Percentiles rank a stretch among this genome's conserved stretches.
These are phyloP conservation scores for Leptarthrus brevirostris DNA, from an alignment of 2,888 invertebrate species.

Conservation along the genomic window DNA sequence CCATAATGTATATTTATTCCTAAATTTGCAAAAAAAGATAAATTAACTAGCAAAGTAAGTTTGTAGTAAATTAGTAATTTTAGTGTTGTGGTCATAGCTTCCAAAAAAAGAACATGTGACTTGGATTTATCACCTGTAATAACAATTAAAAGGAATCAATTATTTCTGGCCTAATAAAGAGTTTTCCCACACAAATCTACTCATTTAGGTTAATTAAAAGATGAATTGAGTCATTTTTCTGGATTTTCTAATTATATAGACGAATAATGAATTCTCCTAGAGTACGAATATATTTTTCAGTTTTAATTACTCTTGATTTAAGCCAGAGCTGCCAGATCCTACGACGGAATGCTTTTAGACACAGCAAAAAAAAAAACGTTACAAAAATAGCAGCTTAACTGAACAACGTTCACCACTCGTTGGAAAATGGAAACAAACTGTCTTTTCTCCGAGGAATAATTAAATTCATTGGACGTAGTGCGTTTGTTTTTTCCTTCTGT, in stretches of 20 bases:
- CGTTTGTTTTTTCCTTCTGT: constrained; percentile 26
- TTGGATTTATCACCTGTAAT: too few species aligned
- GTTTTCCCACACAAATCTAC: too few species aligned
- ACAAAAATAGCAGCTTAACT: background rate
- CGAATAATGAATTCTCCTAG: background rate
- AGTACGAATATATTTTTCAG: background rate
- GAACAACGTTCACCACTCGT: constrained; percentile 11
- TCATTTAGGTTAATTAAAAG: too few species aligned
- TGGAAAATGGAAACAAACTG: constrained; percentile 34
- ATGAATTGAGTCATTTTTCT: background rate
- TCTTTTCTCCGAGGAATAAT: constrained; percentile 31
- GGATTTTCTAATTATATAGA: background rate
- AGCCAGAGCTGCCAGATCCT: background rate
- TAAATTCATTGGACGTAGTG: constrained; percentile 32
- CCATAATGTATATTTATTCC: too few species aligned
- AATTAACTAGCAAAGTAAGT: too few species aligned
- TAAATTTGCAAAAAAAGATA: too few species aligned
- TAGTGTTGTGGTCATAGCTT: too few species aligned
- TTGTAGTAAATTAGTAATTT: too few species aligned
- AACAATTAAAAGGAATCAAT: too few species aligned
- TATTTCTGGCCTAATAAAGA: too few species aligned
- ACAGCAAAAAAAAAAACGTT: background rate
- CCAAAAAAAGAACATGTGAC: too few species aligned
- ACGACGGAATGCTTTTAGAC: background rate
- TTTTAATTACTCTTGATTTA: background rate